These are phyloP conservation scores for Vanessa tameamea DNA, from an alignment of 1,140 invertebrate species.

Conservation along the genomic window DNA sequence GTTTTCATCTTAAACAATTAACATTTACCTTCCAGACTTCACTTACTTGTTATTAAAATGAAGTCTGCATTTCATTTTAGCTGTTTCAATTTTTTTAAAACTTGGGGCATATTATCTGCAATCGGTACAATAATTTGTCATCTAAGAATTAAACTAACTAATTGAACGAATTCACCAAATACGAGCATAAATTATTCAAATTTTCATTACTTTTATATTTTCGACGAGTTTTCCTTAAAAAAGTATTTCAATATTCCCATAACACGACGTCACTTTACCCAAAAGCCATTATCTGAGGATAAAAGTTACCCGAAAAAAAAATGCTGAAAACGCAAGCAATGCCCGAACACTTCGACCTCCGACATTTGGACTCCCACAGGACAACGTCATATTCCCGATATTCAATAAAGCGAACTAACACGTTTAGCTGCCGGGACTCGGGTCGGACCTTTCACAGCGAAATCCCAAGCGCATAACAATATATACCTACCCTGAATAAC, in stretches of 20 bases:
- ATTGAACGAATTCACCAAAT: neutral
- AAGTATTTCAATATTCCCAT: slow-evolving; percentile 36
- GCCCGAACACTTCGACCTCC: slow-evolving; percentile 52
- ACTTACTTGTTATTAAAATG: no score
- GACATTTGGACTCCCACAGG: slow-evolving; percentile 58
- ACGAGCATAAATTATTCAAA: neutral
- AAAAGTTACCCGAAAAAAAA: slow-evolving; percentile 53
- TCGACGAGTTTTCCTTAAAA: neutral
- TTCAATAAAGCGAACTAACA: slow-evolving; percentile 74
- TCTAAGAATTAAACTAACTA: no score
- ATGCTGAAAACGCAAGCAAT: slow-evolving; percentile 61
- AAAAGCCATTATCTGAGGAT: slow-evolving; percentile 54
- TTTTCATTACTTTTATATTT: neutral
- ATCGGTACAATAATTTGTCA: no score
- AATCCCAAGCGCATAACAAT: slow-evolving; percentile 62
- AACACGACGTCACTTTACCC: slow-evolving; percentile 26
- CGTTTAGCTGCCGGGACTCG: slow-evolving; percentile 52
- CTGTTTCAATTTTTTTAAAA: no score
- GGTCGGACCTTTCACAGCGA: slow-evolving; percentile 54
- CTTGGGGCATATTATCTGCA: no score
- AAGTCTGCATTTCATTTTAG: no score
- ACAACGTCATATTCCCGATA: slow-evolving; percentile 67
- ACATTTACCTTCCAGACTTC: no score
- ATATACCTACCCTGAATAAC: slow-evolving; percentile 47
- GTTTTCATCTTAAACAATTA: no score